These are phyloP conservation scores for Aquatica leii DNA, from an alignment of 2,888 invertebrate genomes.

Conservation along the genomic window DNA sequence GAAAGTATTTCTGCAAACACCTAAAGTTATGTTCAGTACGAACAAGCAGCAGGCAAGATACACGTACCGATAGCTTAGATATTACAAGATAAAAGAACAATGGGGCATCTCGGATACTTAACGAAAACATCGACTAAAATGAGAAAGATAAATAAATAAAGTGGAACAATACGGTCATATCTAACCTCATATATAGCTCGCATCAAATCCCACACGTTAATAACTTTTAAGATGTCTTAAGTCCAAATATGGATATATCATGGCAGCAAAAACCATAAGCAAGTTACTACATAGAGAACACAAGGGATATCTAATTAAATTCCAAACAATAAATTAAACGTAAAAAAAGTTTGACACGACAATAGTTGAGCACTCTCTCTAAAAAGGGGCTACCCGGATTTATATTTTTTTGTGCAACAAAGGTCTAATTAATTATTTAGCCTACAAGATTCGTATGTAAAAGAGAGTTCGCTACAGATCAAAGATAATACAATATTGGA, in stretches of 20 bases:
- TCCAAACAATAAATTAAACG: slow-evolving; percentile 26
- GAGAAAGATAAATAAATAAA: slow-evolving; percentile 48
- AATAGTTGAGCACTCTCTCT: slow-evolving; percentile 19
- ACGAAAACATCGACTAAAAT: slow-evolving; percentile 49
- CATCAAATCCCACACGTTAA: slow-evolving; percentile 26
- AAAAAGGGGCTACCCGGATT: slow-evolving; percentile 23
- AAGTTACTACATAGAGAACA: slow-evolving; percentile 13
- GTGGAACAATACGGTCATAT: slow-evolving; percentile 32
- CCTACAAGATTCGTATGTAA: slow-evolving; percentile 52
- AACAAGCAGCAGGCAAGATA: slow-evolving; percentile 28
- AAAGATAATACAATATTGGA: slow-evolving; percentile 56
- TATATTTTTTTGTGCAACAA: slow-evolving; percentile 44
- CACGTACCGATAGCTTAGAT: slow-evolving; percentile 28
- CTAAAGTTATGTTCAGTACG: slow-evolving; percentile 17
- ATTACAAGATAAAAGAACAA: slow-evolving; percentile 35
- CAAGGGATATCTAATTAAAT: slow-evolving; percentile 24
- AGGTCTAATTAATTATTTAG: slow-evolving; percentile 54
- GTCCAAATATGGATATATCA: slow-evolving; percentile 21
- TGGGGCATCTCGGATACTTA: slow-evolving; percentile 28
- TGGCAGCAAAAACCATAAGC: slow-evolving; percentile 19
- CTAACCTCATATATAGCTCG: slow-evolving; percentile 21
- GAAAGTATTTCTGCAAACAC: not conserved
- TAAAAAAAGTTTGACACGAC: slow-evolving; percentile 27
- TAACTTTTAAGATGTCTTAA: slow-evolving; percentile 23
- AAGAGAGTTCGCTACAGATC: slow-evolving; percentile 53